Evolutionary conservation across 1,140 invertebrate genomes (phyloP).

Genomic region (Drosophila tsacasi): DNA sequence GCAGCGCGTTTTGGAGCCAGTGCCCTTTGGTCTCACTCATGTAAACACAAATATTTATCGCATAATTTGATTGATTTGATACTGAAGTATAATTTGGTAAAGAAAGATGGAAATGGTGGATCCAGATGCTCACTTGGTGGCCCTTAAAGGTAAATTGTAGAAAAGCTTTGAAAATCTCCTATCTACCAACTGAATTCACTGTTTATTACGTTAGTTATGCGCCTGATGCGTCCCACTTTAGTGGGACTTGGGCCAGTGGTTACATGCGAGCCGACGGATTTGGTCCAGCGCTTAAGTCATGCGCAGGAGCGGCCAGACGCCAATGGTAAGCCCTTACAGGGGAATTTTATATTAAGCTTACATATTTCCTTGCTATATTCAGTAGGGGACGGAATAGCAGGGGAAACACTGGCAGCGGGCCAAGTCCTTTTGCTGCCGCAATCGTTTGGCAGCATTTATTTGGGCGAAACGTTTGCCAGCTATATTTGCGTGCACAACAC

Average conservation of each 20-base stretch:
- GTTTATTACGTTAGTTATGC: constrained; percentile 46
- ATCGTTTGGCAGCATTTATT: constrained; percentile 94
- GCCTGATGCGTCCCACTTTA: constrained; percentile 63
- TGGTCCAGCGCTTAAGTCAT: constrained; percentile 48
- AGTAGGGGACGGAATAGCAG: constrained; percentile 45
- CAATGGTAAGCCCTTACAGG: not conserved
- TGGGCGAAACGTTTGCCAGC: constrained; percentile 98
- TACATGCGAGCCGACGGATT: constrained; percentile 59
- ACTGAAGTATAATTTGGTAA: not conserved
- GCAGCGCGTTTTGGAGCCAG: not conserved
- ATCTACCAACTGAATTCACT: not conserved
- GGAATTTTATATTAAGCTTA: too few relatives aligned
- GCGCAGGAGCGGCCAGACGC: constrained; percentile 18
- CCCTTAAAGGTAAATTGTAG: constrained; percentile 50
- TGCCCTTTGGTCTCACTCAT: constrained; percentile 8
- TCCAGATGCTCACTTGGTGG: constrained; percentile 64
- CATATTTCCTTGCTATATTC: not conserved
- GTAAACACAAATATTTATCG: constrained; percentile 23
- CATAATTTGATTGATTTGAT: constrained; percentile 1
- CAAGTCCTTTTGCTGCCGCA: constrained; percentile 97
- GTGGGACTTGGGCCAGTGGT: constrained; percentile 64
- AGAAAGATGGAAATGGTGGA: constrained; percentile 54
- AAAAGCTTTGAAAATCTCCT: too few relatives aligned
- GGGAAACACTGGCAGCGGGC: constrained; percentile 92
- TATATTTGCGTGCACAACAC: constrained; percentile 99